phyloP scores from a whole-genome alignment of 2,113 vertebrate species.

The Isurus oxyrinchus region DNA sequence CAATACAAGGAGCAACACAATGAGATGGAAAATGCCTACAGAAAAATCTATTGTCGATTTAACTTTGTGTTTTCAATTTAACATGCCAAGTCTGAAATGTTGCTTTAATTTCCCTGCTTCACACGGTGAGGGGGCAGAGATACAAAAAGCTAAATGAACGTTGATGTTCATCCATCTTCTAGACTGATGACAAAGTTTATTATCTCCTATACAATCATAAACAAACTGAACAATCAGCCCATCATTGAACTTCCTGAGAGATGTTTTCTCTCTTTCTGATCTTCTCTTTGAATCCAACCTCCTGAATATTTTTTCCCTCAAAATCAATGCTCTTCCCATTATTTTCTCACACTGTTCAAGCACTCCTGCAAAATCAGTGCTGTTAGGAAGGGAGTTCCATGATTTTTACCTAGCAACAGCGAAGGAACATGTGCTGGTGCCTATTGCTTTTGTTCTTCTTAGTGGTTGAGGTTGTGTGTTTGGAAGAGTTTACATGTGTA shows the following conservation, averaged over 20 bases:
- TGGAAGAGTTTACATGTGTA: neutral
- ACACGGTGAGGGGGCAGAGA: neutral
- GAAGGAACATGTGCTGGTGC: neutral
- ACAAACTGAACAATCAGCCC: neutral
- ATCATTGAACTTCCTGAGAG: neutral
- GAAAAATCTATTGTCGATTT: neutral
- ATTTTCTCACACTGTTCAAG: neutral
- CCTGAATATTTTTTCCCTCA: neutral
- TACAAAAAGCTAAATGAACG: neutral
- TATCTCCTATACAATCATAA: neutral
- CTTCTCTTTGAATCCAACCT: neutral
- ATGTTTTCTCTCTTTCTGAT: neutral
- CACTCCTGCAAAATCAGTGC: neutral
- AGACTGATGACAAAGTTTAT: neutral
- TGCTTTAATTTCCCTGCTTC: neutral
- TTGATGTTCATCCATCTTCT: neutral
- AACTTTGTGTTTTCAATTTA: constrained; percentile 3
- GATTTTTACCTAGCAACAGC: too few relatives aligned
- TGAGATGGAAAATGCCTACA: neutral
- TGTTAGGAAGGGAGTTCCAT: neutral
- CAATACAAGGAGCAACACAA: neutral
- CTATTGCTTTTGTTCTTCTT: neutral
- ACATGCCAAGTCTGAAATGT: neutral
- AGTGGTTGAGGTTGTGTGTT: neutral
- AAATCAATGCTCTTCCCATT: neutral